Conservation (phyloP, 2,113 vertebrate species). For the Arothron firmamentum region DNA sequence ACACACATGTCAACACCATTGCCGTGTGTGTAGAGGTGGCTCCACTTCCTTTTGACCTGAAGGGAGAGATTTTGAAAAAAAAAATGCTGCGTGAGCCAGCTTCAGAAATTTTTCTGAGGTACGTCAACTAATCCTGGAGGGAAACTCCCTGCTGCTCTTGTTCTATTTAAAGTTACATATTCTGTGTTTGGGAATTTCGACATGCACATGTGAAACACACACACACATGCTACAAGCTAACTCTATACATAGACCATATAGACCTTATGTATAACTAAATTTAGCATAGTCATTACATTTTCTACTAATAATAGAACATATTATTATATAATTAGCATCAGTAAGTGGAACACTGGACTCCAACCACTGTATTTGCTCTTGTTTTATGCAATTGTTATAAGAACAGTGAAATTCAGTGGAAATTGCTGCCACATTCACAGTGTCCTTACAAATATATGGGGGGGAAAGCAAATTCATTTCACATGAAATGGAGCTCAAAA, state of each 20-base stretch:
- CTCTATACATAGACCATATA: too few relatives aligned
- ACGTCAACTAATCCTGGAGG: constrained; percentile 7
- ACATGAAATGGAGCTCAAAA: neutral
- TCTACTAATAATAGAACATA: too few relatives aligned
- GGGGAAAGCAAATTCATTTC: neutral
- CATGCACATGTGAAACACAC: constrained; percentile 16
- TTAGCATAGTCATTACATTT: too few relatives aligned
- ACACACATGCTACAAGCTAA: constrained; percentile 22
- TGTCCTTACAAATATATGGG: too few relatives aligned
- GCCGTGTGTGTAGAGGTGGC: constrained; percentile 17
- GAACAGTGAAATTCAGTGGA: too few relatives aligned
- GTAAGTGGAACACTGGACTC: too few relatives aligned
- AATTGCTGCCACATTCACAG: too few relatives aligned
- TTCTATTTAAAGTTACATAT: constrained; percentile 41
- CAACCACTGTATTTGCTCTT: too few relatives aligned
- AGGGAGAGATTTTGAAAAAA: neutral
- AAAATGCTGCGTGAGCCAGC: neutral
- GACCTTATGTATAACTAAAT: too few relatives aligned
- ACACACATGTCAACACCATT: neutral
- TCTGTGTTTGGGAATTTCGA: constrained; percentile 10
- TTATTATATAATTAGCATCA: too few relatives aligned
- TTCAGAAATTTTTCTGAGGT: neutral
- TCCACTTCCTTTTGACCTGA: neutral
- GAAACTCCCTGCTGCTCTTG: constrained; percentile 31
- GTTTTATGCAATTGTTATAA: too few relatives aligned